Evolutionary conservation across 2,113 vertebrate genomes (phyloP).

Genomic region (Pygoscelis antarcticus): DNA sequence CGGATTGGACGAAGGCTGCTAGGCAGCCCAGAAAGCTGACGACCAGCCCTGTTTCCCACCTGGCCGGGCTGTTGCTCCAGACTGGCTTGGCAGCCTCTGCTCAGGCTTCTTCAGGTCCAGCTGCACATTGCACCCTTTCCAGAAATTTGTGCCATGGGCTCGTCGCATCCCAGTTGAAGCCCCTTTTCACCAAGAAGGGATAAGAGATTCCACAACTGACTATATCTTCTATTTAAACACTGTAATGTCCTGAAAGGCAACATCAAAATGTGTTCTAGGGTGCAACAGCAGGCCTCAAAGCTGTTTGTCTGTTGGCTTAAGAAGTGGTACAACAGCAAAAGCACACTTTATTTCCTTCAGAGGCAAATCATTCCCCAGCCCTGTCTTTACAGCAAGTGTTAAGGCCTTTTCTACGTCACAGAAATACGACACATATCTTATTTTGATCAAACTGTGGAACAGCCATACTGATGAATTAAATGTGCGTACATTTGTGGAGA

Average conservation of each 20-base stretch:
- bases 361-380: background rate
- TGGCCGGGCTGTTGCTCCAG: background rate
- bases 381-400: background rate
- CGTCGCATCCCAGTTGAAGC: accelerated
- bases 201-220: background rate
- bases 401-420: background rate
- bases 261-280: background rate
- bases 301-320: background rate
- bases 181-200: background rate
- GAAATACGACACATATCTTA: background rate
- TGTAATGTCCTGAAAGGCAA: background rate
- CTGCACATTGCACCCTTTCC: background rate
- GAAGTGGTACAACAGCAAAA: background rate
- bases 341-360: background rate
- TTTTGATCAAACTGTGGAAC: background rate
- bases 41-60: background rate
- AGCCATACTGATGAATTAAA: background rate
- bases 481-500: background rate
- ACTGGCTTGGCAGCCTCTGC: background rate
- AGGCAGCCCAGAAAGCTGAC: background rate
- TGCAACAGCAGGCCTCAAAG: background rate
- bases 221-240: background rate
- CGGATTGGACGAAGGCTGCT: accelerated
- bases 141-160: background rate
- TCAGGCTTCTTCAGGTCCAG: background rate